These are phyloP conservation scores for Arge pagana DNA, from an alignment of 2,888 invertebrate species.

Conservation along the genomic window DNA sequence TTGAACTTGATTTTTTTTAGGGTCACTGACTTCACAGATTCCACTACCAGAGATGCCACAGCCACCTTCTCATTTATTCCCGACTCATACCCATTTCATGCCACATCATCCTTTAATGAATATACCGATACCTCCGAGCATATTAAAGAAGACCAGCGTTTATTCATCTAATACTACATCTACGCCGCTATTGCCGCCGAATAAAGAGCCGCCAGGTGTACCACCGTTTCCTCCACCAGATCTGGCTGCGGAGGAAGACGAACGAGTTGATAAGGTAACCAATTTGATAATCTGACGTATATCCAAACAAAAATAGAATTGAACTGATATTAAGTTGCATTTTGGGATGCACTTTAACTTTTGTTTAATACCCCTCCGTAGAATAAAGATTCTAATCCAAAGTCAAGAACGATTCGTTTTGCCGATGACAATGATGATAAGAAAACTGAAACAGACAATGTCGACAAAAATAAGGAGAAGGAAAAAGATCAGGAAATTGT, in stretches of 20 bases:
- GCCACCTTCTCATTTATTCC: conserved; percentile 50
- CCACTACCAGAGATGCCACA: conserved; percentile 61
- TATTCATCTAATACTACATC: conserved; percentile 54
- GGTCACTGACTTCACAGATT: conserved; percentile 63
- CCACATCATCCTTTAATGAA: conserved; percentile 58
- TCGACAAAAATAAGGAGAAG: conserved; percentile 44
- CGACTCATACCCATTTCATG: conserved; percentile 50
- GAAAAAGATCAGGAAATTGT: conserved; percentile 52
- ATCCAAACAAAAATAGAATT: conserved; percentile 40
- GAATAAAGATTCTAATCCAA: conserved; percentile 56
- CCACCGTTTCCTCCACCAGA: conserved; percentile 85
- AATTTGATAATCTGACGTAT: conserved; percentile 51
- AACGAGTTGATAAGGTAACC: conserved; percentile 43
- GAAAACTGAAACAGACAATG: conserved; percentile 58
- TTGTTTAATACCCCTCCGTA: conserved; percentile 26
- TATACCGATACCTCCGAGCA: conserved; percentile 67
- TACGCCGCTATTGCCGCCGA: conserved; percentile 47
- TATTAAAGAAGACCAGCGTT: conserved; percentile 75
- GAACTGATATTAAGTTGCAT: conserved; percentile 44
- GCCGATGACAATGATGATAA: conserved; percentile 65
- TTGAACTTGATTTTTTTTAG: conserved; percentile 33
- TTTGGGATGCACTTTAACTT: conserved; percentile 28
- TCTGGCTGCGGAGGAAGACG: conserved; percentile 68
- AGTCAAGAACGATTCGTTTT: conserved; percentile 66
- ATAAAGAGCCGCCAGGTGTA: conserved; percentile 80